Evolutionary conservation across 2,113 vertebrate species (phyloP), one percentile per base, ranked within the genome.

Genomic region (Macquaria ambigua): DNA sequence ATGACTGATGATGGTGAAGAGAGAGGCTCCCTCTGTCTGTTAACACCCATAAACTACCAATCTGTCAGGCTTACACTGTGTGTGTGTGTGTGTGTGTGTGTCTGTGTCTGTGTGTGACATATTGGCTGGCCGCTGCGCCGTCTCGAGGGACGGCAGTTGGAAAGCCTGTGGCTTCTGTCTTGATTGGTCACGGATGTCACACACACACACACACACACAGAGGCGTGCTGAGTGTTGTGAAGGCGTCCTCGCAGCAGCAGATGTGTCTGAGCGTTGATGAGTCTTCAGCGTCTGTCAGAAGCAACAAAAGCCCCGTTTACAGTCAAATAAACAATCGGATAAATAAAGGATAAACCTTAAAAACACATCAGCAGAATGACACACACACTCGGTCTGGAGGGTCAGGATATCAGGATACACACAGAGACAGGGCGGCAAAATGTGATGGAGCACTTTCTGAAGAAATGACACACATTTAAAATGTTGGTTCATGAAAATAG

Each of bases 1-100:
- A 87, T 93, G 93, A 93, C 87, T 91, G 92, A 93, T 94, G 89
- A 93, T 87, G 79, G 88, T 82, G 85, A 90, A 91, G 87, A 93
- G 87, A 93, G 93, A 92, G 81, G 79, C 88, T 91, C 91, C 86
- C 46, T 91, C 82, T 90, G 88, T 93, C 92, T 94, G 93, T 93
- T 94, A 94, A 94, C 93, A 94, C 90, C 93, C 92, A 94, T 94
- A 94, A 93, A 94, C 89, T 91, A 90, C 83, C 93, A 93, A 94
- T 94, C 93, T 94, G 93, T 94, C 93, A 94, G 85, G 68, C 86
- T 77, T 64, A 59, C 74, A 83, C 59, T 6, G n/a, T 62, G 0
- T 50, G 73, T 85, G 58, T 39, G 79, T 66, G 71, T 83, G 84
- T 63, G 78, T 83, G 75, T 83, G 86, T 61, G 67, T 61, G 71